Conservation (phyloP, 2,888 invertebrate species). For the Buathra laborator region DNA sequence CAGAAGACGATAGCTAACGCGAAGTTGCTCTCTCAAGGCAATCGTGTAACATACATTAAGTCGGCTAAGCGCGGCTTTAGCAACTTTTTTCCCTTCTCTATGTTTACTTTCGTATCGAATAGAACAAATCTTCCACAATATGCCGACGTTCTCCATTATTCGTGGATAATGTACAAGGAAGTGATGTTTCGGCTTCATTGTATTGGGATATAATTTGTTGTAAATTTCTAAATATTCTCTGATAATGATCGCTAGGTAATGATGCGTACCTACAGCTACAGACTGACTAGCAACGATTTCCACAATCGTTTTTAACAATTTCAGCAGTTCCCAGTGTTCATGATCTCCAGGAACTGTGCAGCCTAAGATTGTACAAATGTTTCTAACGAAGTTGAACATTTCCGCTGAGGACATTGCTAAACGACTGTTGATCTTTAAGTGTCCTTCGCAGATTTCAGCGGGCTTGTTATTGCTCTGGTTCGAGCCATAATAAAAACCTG, state of each 20-base stretch:
- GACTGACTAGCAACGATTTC: slow-evolving; percentile 10
- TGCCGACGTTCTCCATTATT: slow-evolving; percentile 67
- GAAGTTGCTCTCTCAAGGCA: slow-evolving; percentile 67
- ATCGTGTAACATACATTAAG: slow-evolving; percentile 69
- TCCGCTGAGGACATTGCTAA: slow-evolving; percentile 49
- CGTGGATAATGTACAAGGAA: slow-evolving; percentile 68
- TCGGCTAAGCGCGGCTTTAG: slow-evolving; percentile 61
- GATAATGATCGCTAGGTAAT: slow-evolving; percentile 47
- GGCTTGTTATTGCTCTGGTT: slow-evolving; percentile 23
- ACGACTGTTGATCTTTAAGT: slow-evolving; percentile 33
- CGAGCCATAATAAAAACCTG: slow-evolving; percentile 35
- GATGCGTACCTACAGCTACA: slow-evolving; percentile 50
- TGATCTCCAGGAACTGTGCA: slow-evolving; percentile 69
- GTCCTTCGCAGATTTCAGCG: slow-evolving; percentile 40
- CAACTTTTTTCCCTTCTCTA: slow-evolving; percentile 65
- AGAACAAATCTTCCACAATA: slow-evolving; percentile 66
- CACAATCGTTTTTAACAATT: slow-evolving; percentile 1
- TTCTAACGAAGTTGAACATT: slow-evolving; percentile 38
- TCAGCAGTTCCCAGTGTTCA: slow-evolving; percentile 66
- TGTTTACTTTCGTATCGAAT: slow-evolving; percentile 69
- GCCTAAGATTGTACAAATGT: slow-evolving; percentile 53
- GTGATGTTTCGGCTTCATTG: slow-evolving; percentile 71
- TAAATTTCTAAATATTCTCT: slow-evolving; percentile 58
- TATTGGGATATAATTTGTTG: slow-evolving; percentile 56
- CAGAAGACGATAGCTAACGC: slow-evolving; percentile 61